These are phyloP conservation scores for Flabesymbios commensalis DNA, from an alignment of 2,888 invertebrate species.

Conservation along the genomic window DNA sequence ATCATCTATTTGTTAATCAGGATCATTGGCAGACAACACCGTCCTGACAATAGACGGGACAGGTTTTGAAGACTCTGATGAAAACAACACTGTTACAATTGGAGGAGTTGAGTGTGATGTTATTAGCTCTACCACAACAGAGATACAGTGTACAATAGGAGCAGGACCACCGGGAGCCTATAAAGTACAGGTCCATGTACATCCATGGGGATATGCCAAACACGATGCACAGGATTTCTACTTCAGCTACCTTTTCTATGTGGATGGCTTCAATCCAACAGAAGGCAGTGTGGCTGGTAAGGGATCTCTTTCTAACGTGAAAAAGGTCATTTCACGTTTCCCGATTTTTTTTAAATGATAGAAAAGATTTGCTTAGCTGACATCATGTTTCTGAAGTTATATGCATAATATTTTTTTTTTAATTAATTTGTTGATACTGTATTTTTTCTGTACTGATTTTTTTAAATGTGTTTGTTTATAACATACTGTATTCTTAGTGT, in stretches of 20 bases:
- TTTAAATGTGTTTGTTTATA: too few species aligned
- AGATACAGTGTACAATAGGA: conserved; percentile 41
- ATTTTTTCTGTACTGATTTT: too few species aligned
- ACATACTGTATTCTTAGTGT: too few species aligned
- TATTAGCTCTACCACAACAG: conserved; percentile 30
- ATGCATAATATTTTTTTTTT: too few species aligned
- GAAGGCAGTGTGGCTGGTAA: conserved; percentile 21
- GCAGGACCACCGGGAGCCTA: conserved; percentile 29
- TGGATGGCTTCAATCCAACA: conserved; percentile 10
- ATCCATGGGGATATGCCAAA: conserved; percentile 10
- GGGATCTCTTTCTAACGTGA: too few species aligned
- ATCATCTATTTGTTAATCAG: too few species aligned
- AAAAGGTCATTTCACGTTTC: too few species aligned
- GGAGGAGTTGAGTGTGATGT: conserved; percentile 43
- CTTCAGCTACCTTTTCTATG: conserved; percentile 15
- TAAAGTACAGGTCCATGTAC: conserved; percentile 10
- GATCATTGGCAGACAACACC: not conserved
- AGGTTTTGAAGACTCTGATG: not conserved
- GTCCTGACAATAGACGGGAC: not conserved
- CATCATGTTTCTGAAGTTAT: too few species aligned
- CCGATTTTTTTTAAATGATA: too few species aligned
- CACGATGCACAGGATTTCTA: not conserved
- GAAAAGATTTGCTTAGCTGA: too few species aligned
- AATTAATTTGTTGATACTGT: too few species aligned
- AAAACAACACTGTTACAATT: conserved; percentile 39